A percentile compares a stretch with the other conserved stretches of the same genome.
Conservation (phyloP, 2,113 vertebrate species). For the Conger conger region DNA sequence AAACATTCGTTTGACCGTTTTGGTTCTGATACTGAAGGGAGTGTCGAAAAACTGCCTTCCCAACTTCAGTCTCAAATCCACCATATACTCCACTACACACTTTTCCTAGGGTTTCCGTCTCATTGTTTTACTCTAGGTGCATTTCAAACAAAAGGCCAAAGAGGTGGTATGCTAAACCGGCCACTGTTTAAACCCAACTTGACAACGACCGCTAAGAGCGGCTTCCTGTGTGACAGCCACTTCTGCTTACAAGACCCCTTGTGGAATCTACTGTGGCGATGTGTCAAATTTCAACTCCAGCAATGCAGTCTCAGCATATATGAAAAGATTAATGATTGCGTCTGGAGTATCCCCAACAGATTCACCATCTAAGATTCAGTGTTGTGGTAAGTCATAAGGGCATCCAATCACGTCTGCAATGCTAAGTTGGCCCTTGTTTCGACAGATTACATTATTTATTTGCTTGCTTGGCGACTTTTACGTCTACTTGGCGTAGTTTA, state of each 20-base stretch:
- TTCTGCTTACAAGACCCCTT: slow-evolving; percentile 36
- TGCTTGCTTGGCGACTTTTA: background rate
- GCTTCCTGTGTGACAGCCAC: slow-evolving; percentile 37
- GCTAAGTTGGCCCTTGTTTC: slow-evolving; percentile 54
- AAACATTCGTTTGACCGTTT: background rate
- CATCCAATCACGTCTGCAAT: slow-evolving; percentile 53
- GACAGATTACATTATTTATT: slow-evolving; percentile 8
- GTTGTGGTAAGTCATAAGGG: slow-evolving; percentile 52
- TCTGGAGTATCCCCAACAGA: slow-evolving; percentile 41
- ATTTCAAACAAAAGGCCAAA: background rate
- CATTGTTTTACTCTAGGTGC: background rate
- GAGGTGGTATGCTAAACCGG: background rate
- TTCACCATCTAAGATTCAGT: slow-evolving; percentile 45
- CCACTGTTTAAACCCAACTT: slow-evolving; percentile 13
- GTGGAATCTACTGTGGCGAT: slow-evolving; percentile 41
- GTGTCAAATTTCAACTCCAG: slow-evolving; percentile 54
- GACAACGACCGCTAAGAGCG: slow-evolving; percentile 35
- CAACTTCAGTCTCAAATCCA: background rate
- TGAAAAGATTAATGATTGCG: slow-evolving; percentile 66
- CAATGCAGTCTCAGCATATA: slow-evolving; percentile 48
- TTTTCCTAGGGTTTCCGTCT: background rate
- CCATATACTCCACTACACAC: background rate
- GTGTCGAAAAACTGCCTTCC: background rate
- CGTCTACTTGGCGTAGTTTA: no score
- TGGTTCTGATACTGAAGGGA: background rate